phyloP scores from a whole-genome alignment of 2,113 vertebrate genomes.

The Albula glossodonta region DNA sequence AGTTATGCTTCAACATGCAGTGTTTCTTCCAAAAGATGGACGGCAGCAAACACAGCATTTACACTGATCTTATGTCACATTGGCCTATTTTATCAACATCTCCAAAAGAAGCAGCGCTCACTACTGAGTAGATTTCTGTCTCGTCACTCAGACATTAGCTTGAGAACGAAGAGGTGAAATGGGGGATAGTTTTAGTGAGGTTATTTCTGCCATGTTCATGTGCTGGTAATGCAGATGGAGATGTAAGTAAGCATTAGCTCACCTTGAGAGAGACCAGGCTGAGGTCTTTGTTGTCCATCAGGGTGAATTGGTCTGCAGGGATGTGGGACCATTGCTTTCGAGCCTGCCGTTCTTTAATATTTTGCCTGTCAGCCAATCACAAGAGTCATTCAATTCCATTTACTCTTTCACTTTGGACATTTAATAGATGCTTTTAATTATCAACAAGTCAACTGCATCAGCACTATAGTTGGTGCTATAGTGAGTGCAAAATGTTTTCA shows the following conservation, averaged over 20 bases:
- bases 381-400: background rate
- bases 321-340: conserved; percentile 89
- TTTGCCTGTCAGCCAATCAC: conserved; percentile 71
- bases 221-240: background rate
- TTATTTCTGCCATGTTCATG: background rate
- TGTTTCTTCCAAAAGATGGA: too few relatives aligned
- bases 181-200: background rate
- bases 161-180: background rate
- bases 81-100: too few relatives aligned
- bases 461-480: too few relatives aligned
- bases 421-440: too few relatives aligned
- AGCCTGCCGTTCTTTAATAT: conserved; percentile 69
- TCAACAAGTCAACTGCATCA: too few relatives aligned
- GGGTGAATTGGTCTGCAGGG: conserved; percentile 73
- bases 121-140: background rate
- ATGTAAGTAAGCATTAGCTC: conserved; percentile 19
- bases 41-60: too few relatives aligned
- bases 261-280: conserved; percentile 85
- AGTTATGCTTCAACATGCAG: too few relatives aligned
- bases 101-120: background rate
- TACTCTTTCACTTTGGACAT: too few relatives aligned
- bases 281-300: conserved; percentile 77
- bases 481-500: too few relatives aligned
- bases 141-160: background rate
- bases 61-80: too few relatives aligned